phyloP scores from a whole-genome alignment of 2,113 vertebrate species.

The Brachyhypopomus occidentalis region DNA sequence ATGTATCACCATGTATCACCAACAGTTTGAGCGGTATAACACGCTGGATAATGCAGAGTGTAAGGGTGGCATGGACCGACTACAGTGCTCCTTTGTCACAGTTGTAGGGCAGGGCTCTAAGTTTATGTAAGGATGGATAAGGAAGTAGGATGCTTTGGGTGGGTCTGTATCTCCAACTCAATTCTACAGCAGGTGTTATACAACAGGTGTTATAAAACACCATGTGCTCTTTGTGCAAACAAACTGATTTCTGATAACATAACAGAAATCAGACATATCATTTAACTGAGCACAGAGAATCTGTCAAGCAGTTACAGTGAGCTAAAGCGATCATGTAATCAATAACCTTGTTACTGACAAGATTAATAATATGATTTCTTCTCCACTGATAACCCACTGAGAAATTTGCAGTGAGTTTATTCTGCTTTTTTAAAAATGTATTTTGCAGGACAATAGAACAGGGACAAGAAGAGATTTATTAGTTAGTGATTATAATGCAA shows the following conservation, averaged over 20 bases:
- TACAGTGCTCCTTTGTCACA: background rate
- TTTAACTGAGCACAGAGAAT: background rate
- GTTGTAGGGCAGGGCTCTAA: background rate
- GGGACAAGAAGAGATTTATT: conserved; percentile 19
- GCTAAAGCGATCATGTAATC: background rate
- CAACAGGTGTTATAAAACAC: background rate
- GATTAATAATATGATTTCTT: conserved; percentile 22
- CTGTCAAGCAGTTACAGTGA: no score
- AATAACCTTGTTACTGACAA: conserved; percentile 12
- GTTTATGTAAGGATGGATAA: background rate
- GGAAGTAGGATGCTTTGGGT: background rate
- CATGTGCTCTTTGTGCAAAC: background rate
- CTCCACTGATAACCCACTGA: conserved; percentile 25
- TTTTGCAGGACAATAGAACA: conserved; percentile 26
- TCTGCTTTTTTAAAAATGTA: conserved; percentile 25
- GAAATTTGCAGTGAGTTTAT: conserved; percentile 50
- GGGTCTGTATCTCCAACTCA: background rate
- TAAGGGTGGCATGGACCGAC: background rate
- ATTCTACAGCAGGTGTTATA: background rate
- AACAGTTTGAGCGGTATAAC: background rate
- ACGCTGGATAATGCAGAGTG: background rate
- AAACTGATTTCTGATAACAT: background rate
- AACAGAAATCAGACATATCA: background rate
- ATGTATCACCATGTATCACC: conserved; percentile 14
- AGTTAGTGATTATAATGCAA: conserved; percentile 31